Evolutionary conservation across 2,888 invertebrate genomes (phyloP).

Genomic region (Drosophila seclusa): DNA sequence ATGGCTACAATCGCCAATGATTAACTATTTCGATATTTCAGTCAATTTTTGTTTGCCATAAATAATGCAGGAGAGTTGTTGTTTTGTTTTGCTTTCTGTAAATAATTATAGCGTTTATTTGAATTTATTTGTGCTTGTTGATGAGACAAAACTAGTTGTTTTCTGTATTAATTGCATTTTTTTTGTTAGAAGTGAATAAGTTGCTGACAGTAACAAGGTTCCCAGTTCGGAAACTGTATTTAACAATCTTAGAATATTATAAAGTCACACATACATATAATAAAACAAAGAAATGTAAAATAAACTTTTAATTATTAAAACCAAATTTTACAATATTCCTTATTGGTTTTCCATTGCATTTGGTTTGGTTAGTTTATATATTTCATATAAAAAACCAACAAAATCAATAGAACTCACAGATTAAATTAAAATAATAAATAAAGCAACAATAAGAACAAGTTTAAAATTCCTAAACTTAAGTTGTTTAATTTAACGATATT

Average conservation of each 20-base stretch:
- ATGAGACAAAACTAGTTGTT: constrained; percentile 36
- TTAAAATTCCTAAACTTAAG: not conserved
- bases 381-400: not conserved
- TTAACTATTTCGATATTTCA: constrained; percentile 42
- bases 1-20: constrained; percentile 28
- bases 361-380: not conserved
- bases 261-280: constrained; percentile 6
- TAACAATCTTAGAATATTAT: not conserved
- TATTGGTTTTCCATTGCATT: not conserved
- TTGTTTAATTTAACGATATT: not conserved
- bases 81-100: not conserved
- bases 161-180: constrained; percentile 26
- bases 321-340: not conserved
- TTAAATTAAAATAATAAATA: not conserved
- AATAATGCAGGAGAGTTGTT: constrained; percentile 32
- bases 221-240: constrained; percentile 7
- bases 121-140: constrained; percentile 25
- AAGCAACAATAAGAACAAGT: not conserved
- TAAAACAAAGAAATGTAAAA: not conserved
- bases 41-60: constrained; percentile 27
- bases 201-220: constrained; percentile 24
- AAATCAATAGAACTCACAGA: not conserved
- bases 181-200: constrained; percentile 12
- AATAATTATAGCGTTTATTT: constrained; percentile 21
- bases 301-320: not conserved